Percentiles rank a stretch among this genome's conserved stretches.
Evolutionary conservation across 30 jellyfish, hydroid and myxozoan genomes (phyloP).

Genomic region (Aurelia sp.): DNA sequence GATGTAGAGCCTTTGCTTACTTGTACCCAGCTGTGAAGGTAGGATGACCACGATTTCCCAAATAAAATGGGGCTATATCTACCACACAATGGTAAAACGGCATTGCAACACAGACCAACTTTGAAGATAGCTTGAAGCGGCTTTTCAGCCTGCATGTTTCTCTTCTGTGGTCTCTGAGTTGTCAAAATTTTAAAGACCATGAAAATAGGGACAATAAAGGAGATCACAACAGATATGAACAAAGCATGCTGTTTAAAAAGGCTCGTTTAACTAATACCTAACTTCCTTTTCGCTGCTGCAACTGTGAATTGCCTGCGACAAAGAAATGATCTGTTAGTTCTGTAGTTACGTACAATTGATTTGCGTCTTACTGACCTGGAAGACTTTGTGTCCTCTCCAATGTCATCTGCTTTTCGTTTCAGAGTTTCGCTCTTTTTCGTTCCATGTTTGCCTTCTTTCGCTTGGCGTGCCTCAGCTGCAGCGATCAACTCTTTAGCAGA

Average conservation of each 20-base stretch:
- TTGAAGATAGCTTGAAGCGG: too few species aligned
- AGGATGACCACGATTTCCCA: too few species aligned
- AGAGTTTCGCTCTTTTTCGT: slow-evolving; percentile 42
- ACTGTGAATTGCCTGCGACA: slow-evolving; percentile 66
- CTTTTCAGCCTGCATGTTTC: too few species aligned
- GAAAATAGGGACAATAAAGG: neutral
- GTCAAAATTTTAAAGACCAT: neutral
- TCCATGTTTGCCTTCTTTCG: neutral
- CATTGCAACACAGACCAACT: too few species aligned
- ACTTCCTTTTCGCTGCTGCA: slow-evolving; percentile 45
- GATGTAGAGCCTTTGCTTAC: too few species aligned
- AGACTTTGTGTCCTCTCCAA: slow-evolving; percentile 26
- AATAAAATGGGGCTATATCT: too few species aligned
- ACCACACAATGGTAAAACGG: too few species aligned
- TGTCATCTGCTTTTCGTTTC: slow-evolving; percentile 71
- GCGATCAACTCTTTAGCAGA: slow-evolving; percentile 76
- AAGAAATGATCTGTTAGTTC: slow-evolving; percentile 56
- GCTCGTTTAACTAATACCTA: slow-evolving; percentile 20
- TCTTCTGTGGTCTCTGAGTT: too few species aligned
- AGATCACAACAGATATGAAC: neutral
- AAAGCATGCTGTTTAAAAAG: neutral
- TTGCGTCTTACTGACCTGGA: slow-evolving; percentile 80
- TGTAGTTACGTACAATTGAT: slow-evolving; percentile 44
- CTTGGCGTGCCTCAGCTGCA: slow-evolving; percentile 81
- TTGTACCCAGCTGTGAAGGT: too few species aligned